phyloP scores from a whole-genome alignment of 2,797 vertebrate species.

The Coregonus ussuriensis region DNA sequence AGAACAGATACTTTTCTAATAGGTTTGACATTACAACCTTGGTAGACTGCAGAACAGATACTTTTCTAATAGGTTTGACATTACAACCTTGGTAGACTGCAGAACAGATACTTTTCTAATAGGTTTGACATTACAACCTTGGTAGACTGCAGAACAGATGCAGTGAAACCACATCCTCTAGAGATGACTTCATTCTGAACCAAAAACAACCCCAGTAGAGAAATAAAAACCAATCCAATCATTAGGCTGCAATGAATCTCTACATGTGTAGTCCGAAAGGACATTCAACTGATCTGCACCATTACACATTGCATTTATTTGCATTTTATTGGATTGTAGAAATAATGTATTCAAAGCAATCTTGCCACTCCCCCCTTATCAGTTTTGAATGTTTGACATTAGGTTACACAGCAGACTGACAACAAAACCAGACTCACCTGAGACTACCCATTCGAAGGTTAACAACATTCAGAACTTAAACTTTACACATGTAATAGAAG shows the following conservation, averaged over 20 bases:
- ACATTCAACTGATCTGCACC: background rate
- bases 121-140: too few relatives aligned
- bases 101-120: too few relatives aligned
- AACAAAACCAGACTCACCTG: background rate
- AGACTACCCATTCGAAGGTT: background rate
- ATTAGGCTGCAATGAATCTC: too few relatives aligned
- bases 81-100: too few relatives aligned
- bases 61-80: too few relatives aligned
- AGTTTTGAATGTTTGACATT: background rate
- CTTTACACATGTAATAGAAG: too few relatives aligned
- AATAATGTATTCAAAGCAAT: background rate
- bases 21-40: too few relatives aligned
- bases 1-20: too few relatives aligned
- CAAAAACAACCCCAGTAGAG: background rate
- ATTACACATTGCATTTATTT: background rate
- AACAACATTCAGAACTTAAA: background rate
- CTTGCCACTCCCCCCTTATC: background rate
- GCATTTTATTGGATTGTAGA: background rate
- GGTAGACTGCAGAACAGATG: background rate
- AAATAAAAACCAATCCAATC: background rate
- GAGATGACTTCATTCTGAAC: too few relatives aligned
- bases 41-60: too few relatives aligned
- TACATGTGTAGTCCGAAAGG: background rate
- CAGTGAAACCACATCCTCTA: too few relatives aligned
- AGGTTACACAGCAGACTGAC: background rate